phyloP scores from a whole-genome alignment of 2,797 vertebrate genomes.

The Sandelia bainsii region DNA sequence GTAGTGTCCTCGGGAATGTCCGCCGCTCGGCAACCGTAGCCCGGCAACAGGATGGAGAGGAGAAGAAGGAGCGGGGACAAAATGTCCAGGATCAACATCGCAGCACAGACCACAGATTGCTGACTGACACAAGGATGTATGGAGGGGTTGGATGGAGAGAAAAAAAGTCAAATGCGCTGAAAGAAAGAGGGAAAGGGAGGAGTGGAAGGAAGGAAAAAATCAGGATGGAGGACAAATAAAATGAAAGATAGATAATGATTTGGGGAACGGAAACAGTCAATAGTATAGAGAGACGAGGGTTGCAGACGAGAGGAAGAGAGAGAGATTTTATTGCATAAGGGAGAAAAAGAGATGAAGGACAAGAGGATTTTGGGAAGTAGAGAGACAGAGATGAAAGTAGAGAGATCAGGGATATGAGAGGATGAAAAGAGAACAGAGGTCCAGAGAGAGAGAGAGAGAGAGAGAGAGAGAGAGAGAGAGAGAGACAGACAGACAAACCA shows the following conservation, averaged over 20 bases:
- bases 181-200: not conserved
- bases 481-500: constrained; percentile 23
- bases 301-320: not conserved
- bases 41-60: constrained; percentile 85
- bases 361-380: constrained; percentile 52
- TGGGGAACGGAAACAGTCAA: constrained; percentile 24
- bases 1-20: constrained; percentile 89
- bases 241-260: constrained; percentile 29
- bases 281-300: constrained; percentile 25
- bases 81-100: constrained; percentile 73
- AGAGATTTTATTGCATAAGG: constrained; percentile 48
- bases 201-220: constrained; percentile 19
- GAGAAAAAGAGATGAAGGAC: constrained; percentile 50
- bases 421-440: constrained; percentile 25
- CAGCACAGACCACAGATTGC: constrained; percentile 59
- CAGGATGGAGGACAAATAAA: constrained; percentile 15
- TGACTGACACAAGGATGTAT: constrained; percentile 22
- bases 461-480: constrained; percentile 22
- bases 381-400: constrained; percentile 40
- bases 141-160: constrained; percentile 3
- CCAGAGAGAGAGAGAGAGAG: constrained; percentile 19
- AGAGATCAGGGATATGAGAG: constrained; percentile 32
- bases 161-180: not conserved
- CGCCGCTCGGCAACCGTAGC: constrained; percentile 81
- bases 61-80: constrained; percentile 79